Evolutionary conservation across 2,888 invertebrate species (phyloP).

Genomic region (Nomada hirtipes): DNA sequence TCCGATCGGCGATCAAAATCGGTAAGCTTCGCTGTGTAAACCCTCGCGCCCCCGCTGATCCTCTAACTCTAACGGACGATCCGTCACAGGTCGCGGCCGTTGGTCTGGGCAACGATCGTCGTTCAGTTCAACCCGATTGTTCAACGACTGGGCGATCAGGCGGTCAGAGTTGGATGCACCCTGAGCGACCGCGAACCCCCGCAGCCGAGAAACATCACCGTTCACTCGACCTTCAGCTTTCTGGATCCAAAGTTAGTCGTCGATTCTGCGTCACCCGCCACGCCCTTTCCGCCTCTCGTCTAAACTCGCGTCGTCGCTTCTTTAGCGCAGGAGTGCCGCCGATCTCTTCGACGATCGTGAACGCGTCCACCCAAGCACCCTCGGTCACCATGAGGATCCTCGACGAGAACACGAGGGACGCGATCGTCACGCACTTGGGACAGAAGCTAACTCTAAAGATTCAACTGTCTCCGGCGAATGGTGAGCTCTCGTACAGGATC

Average conservation of each 20-base stretch:
- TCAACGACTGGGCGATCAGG: slow-evolving; percentile 93
- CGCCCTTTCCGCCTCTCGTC: slow-evolving; percentile 9
- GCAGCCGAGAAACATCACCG: slow-evolving; percentile 84
- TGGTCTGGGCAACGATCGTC: slow-evolving; percentile 91
- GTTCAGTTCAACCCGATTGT: slow-evolving; percentile 94
- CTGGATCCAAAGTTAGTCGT: slow-evolving; percentile 83
- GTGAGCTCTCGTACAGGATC: slow-evolving; percentile 73
- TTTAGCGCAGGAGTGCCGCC: slow-evolving; percentile 81
- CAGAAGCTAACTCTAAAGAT: slow-evolving; percentile 88
- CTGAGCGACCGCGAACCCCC: slow-evolving; percentile 85
- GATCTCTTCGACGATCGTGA: slow-evolving; percentile 85
- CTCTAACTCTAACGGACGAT: neutral
- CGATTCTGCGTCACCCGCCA: neutral
- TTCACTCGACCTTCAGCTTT: slow-evolving; percentile 87
- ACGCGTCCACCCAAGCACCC: slow-evolving; percentile 85
- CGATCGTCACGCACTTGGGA: slow-evolving; percentile 88
- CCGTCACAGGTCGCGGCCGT: slow-evolving; percentile 86
- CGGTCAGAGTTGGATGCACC: slow-evolving; percentile 92
- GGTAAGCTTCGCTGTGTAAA: slow-evolving; percentile 65
- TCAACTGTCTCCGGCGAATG: slow-evolving; percentile 86
- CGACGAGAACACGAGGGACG: slow-evolving; percentile 86
- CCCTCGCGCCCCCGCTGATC: neutral
- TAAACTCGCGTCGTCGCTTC: slow-evolving; percentile 24
- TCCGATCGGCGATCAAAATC: slow-evolving; percentile 79
- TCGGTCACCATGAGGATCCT: slow-evolving; percentile 86